A percentile compares a stretch with the other conserved stretches of the same genome.
Conservation (phyloP, 2,113 vertebrate species). For the Thinocorus orbignyianus region DNA sequence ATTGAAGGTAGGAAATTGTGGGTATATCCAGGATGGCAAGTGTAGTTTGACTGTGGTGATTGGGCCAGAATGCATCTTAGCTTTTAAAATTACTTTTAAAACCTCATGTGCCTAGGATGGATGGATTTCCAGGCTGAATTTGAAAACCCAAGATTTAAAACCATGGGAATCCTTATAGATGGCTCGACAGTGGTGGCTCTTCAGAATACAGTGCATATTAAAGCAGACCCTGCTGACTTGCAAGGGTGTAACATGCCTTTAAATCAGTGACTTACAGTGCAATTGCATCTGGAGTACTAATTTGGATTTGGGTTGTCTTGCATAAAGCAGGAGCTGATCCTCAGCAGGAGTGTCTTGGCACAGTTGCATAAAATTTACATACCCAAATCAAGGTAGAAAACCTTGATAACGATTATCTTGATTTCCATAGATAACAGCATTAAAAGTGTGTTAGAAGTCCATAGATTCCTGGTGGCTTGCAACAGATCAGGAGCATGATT, state of each 20-base stretch:
- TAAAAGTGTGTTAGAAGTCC: background rate
- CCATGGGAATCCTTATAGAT: background rate
- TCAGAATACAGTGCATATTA: background rate
- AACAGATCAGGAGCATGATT: background rate
- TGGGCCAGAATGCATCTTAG: background rate
- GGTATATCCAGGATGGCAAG: background rate
- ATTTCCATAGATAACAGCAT: background rate
- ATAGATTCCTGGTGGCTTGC: background rate
- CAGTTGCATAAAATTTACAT: background rate
- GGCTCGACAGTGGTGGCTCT: background rate
- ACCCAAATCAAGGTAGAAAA: background rate
- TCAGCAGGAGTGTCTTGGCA: background rate
- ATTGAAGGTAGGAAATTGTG: background rate
- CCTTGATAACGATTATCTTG: background rate
- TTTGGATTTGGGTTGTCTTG: background rate
- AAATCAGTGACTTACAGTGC: background rate
- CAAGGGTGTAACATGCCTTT: background rate
- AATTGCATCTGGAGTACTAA: background rate
- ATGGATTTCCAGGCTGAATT: slow-evolving; percentile 6
- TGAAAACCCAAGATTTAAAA: slow-evolving; percentile 24
- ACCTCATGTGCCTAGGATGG: background rate
- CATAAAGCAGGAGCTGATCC: background rate
- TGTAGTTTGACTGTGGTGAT: background rate
- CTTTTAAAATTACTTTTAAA: background rate
- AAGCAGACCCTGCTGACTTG: slow-evolving; percentile 2